Base-by-base conservation (phyloP, 2,888 invertebrate genomes). In the Coremacera marginata region DNA sequence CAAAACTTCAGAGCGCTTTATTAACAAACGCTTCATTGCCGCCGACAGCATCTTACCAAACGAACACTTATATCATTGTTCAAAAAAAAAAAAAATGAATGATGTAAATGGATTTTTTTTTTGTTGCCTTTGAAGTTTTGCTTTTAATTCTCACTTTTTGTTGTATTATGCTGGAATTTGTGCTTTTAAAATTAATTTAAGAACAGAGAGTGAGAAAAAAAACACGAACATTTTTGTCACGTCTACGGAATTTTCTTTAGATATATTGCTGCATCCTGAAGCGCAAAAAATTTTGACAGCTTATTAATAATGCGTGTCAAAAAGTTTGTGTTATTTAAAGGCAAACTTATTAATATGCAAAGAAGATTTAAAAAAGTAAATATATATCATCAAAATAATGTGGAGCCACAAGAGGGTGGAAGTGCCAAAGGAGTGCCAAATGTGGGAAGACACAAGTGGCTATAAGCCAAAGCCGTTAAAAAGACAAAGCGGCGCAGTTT, bases 151-250 rank as follows among this genome's bases (percentile, higher is more conserved):
- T 84, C 84, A 84, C 84, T 81, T 81, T 78, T 70, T 76, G 74
- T 72, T 76, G 73, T 67, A n/a, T 51, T 77, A 75, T 49, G 55
- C 49, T 63, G 62, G 72, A 76, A 74, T 72, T 68, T 51, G 44
- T 31, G 14, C 74, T 70, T 57, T 34, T 79, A 44, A 22, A n/a
- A 51, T 52, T 19, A 55, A 55, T 31, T 44, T 8, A 63, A 70
- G 25, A 68, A 70, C 52, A 70, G 57, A 77, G 8, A 37, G n/a
- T n/a, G 37, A 71, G 62, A 76, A 79, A 77, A 83, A 81, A 79
- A 81, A 70, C 70, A 76, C 82, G 81, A 84, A 84, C 82, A 84
- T 84, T 83, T 84, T 84, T 84, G 84, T 84, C 84, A 84, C 84
- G 84, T 84, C 84, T 84, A 82, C 82, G 82, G 14, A 44, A 19